phyloP scores from a whole-genome alignment of 2,888 invertebrate genomes.

The Lathronympha strigana region DNA sequence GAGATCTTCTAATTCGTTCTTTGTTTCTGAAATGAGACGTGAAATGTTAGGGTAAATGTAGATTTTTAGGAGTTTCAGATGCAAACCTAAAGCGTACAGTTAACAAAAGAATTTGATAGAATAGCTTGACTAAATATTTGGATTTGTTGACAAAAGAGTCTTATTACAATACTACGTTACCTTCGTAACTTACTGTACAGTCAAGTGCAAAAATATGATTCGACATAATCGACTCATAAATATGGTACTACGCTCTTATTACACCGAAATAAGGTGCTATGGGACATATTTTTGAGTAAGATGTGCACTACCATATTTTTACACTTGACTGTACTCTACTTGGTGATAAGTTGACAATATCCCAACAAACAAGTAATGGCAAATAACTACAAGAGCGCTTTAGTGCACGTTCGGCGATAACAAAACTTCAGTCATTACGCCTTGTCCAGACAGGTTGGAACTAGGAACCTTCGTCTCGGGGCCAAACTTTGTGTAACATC shows the following conservation, averaged over 20 bases:
- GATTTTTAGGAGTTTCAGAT: neutral
- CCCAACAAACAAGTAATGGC: constrained; percentile 24
- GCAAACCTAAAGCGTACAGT: too few species aligned
- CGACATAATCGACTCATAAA: too few species aligned
- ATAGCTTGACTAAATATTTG: neutral
- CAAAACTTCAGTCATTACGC: constrained; percentile 43
- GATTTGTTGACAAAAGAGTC: neutral
- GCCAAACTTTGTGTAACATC: constrained; percentile 35
- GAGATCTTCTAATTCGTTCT: constrained; percentile 99
- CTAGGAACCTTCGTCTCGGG: constrained; percentile 34
- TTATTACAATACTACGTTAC: neutral
- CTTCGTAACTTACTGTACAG: too few species aligned
- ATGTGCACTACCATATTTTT: too few species aligned
- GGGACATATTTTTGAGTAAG: too few species aligned
- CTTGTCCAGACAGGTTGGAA: constrained; percentile 35
- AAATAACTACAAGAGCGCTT: constrained; percentile 37
- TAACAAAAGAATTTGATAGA: too few species aligned
- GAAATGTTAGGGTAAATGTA: constrained; percentile 23
- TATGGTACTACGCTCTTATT: too few species aligned
- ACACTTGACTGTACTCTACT: neutral
- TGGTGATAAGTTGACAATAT: constrained; percentile 19
- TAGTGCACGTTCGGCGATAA: constrained; percentile 41
- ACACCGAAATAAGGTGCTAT: too few species aligned
- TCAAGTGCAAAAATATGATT: too few species aligned
- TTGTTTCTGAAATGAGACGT: constrained; percentile 92